Evolutionary conservation across 2,797 vertebrate genomes (phyloP), one percentile per base, ranked within the genome.

Genomic region (Synaphobranchus kaupii): DNA sequence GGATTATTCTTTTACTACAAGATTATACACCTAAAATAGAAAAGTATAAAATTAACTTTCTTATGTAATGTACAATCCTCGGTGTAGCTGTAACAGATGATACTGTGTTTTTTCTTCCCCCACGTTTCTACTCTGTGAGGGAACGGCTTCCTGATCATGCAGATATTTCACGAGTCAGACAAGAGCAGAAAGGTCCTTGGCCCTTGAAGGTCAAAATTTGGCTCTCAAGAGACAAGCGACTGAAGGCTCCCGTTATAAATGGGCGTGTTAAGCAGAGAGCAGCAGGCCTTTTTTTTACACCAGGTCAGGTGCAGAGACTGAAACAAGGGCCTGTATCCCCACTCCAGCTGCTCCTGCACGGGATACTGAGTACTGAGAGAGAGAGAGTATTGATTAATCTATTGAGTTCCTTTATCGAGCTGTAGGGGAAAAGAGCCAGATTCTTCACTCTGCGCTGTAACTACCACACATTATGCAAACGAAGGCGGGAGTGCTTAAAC

Each of bases 201-300:
- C 89, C 92, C 91, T 91, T 93, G 93, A 94, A 95, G 93, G 94
- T 94, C 91, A 94, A 91, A 87, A 88, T 89, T 87, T 68, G 91
- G 90, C 90, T 93, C 93, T 92, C 92, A 87, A 90, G 66, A 86
- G 83, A 88, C 84, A 91, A 34, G 84, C 66, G 83, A 88, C 85
- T 89, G 80, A 88, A 88, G 81, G 68, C 58, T 87, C 48, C 84
- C 84, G 86, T 93, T 90, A 94, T 92, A 90, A 87, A 95, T 93
- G 54, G 85, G 50, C 60, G 63, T 84, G 89, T 88, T 89, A 71
- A 85, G 68, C 31, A 80, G 47, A 85, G 63, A 54, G 28, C 58
- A 78, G 76, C 52, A 31, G 28, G 31, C 82, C 15, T 76, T 25
- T 50, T n/a, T 68, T 20, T 52, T 52, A 71, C 20, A n/a, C n/a